Percentiles rank a stretch among this genome's conserved stretches.
Conservation (phyloP, 1,140 invertebrate genomes). For the Diuraphis noxia region DNA sequence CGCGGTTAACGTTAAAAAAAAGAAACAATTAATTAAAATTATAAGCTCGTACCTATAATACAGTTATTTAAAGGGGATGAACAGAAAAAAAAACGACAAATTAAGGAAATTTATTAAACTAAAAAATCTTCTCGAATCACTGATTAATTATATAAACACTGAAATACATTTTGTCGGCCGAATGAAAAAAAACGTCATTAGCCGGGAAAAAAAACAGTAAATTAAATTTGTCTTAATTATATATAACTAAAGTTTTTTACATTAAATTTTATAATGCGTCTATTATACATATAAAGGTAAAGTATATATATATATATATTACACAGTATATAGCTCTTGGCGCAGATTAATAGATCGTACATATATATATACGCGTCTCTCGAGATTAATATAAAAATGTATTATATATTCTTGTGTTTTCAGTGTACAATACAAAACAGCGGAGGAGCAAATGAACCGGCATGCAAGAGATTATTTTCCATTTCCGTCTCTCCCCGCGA, state of each 20-base stretch:
- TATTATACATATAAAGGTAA: background rate
- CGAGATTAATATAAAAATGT: constrained; percentile 13
- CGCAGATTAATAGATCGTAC: background rate
- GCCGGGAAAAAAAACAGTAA: background rate
- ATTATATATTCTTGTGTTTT: background rate
- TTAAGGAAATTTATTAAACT: background rate
- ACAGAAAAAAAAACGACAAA: background rate
- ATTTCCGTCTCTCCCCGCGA: background rate
- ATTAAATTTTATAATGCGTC: background rate
- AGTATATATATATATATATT: background rate
- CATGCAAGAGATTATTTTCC: constrained; percentile 17
- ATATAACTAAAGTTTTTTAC: constrained; percentile 5
- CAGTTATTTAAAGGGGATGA: background rate
- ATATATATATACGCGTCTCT: background rate
- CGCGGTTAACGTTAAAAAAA: background rate
- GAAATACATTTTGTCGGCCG: background rate
- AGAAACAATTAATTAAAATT: background rate
- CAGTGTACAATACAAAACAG: background rate
- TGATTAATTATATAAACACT: background rate
- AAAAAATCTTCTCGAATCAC: background rate
- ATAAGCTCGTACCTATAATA: background rate
- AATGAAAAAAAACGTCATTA: background rate
- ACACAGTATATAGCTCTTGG: background rate
- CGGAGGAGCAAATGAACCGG: background rate
- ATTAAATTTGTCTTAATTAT: constrained; percentile 23